Base-by-base conservation (phyloP, 2,797 vertebrate species). In the Anabacerthia variegaticeps region DNA sequence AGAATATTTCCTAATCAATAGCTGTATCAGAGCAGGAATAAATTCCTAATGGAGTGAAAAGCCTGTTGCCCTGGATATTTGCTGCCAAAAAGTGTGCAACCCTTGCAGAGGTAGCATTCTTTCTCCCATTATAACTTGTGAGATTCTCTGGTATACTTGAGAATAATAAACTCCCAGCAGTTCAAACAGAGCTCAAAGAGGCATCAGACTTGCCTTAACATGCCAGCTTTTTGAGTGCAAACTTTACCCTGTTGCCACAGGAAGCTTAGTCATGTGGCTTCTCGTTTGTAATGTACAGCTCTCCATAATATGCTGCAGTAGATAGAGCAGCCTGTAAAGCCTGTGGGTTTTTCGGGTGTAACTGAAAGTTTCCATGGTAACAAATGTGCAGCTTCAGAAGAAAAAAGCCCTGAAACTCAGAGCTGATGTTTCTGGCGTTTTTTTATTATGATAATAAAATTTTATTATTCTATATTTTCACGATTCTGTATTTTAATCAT, bases 341-440 rank as follows among this genome's bases (percentile, higher is more conserved):
- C 49, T 92, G 73, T 52, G 79, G 76, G 23, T 9, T 93, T 85
- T 83, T 82, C 76, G 82, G 89, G 89, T 88, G 85, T 91, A 69
- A 63, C 79, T 7, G 5, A 75, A 93, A 39, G 85, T 95, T 96
- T 78, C 93, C 82, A 94, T 90, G 79, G 95, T 28, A 85, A 95
- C 22, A 0, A 73, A 83, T 26, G 43, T 21, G 21, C 52, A 62
- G 65, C 55, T 84, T 81, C 59, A 21, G 78, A 84, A 75, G 46
- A 78, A 80, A 74, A 77, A 39, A 78, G 23, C 49, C 46, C 58
- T 75, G 51, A 81, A 92, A 92, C 37, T 67, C 63, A 9, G 32
- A 93, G 52, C 37, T 83, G 63, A 79, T 61, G 21, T 67, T 89
- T 89, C 62, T 86, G 39, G 56, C 36, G 6, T 1, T 12, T 51